Base-by-base conservation (phyloP, 1,140 invertebrate species). In the Holotrichia oblita region DNA sequence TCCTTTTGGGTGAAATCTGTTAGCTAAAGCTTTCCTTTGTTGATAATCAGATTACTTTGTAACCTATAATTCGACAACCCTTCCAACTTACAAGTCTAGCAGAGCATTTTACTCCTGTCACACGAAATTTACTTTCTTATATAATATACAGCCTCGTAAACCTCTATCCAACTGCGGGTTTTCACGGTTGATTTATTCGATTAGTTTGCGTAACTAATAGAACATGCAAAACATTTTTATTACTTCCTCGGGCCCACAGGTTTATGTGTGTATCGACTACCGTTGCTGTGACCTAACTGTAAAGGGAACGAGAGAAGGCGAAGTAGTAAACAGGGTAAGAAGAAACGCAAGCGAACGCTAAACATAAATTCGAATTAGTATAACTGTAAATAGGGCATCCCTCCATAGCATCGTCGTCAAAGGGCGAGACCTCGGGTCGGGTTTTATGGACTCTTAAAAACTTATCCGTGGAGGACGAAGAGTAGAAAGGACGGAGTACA, bases 301-400 rank as follows among this genome's bases (percentile, higher is more conserved):
- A 24, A 24, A 10, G 22, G 20, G 27, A 22, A 22, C 61, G 20
- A 20, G 6, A 34, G 4, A 34, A 4, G 27, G 27, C 4, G 27
- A 55, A 55, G 48, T 17, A 55, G 48, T 55, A 55, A 55, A 55
- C 17, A 55, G 48, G 48, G 48, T 17, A 17, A 55, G 17, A 17
- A n/a, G 48, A 55, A 55, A 55, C 48, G 14, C 48, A 14, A 55
- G 48, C 48, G 24, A 69, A 69, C 61, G 20, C 61, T 24, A 69
- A 69, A 69, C 61, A 69, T 69, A 69, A 69, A 69, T 69, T 69
- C 61, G 61, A 69, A 69, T 69, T 69, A 69, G 61, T 69, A 69
- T 69, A 69, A 69, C 61, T 69, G 61, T 69, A 69, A 69, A 69
- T 69, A 69, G 61, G 27, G 22, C 12, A 24, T 69, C 61, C 61